A percentile compares a stretch with the other conserved stretches of the same genome.
Evolutionary conservation across 1,140 invertebrate genomes (phyloP).

Genomic region (Brachionus koreanus): DNA sequence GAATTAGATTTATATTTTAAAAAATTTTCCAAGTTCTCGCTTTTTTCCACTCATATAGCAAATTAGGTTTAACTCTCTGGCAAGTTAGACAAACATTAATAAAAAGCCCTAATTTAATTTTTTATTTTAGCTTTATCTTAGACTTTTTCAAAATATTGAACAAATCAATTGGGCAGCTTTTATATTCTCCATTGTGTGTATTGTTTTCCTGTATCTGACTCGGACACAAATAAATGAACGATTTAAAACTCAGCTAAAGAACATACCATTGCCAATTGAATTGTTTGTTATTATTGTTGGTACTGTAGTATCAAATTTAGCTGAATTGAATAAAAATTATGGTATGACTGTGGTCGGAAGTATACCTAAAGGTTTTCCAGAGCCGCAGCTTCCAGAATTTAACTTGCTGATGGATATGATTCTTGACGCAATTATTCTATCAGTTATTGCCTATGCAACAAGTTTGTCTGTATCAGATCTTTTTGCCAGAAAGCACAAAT

Average conservation of each 20-base stretch:
- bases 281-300: conserved; percentile 63
- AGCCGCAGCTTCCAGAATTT: conserved; percentile 48
- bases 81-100: too few relatives aligned
- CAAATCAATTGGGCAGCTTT: conserved; percentile 59
- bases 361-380: conserved; percentile 56
- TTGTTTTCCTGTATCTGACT: conserved; percentile 69
- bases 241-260: conserved; percentile 65
- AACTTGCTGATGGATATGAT: conserved; percentile 48
- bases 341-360: conserved; percentile 48
- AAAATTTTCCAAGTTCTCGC: too few relatives aligned
- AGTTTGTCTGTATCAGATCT: conserved; percentile 60
- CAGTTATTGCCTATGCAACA: conserved; percentile 58
- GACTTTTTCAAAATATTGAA: conserved; percentile 53
- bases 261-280: conserved; percentile 78
- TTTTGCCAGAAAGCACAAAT: conserved; percentile 59
- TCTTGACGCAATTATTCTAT: conserved; percentile 54
- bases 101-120: background rate
- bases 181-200: conserved; percentile 68
- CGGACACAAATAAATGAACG: conserved; percentile 75
- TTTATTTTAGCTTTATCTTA: conserved; percentile 51
- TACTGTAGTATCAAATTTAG: conserved; percentile 45
- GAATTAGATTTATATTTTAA: too few relatives aligned
- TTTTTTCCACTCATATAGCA: too few relatives aligned
- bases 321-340: conserved; percentile 45
- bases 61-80: too few relatives aligned